Conservation (phyloP, 2,797 vertebrate species). For the Hipposideros larvatus region DNA sequence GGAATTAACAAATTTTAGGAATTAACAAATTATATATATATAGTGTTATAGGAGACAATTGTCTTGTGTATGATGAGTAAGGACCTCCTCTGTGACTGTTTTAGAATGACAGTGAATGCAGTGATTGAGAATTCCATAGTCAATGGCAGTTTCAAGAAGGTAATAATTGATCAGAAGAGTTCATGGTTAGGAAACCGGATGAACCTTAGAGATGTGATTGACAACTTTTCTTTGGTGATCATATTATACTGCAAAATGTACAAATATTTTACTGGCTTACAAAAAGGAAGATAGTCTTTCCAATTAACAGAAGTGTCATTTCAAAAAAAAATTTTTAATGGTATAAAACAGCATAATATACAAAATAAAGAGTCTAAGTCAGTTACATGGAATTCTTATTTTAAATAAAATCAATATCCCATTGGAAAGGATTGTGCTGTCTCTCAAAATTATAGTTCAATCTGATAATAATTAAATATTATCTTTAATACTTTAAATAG, state of each 20-base stretch:
- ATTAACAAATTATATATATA: neutral
- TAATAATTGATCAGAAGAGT: neutral
- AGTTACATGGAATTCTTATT: neutral
- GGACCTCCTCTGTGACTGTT: neutral
- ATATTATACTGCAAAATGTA: neutral
- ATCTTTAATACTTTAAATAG: neutral
- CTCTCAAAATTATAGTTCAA: neutral
- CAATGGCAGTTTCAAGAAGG: neutral
- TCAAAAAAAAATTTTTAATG: neutral
- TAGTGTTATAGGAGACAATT: accelerated
- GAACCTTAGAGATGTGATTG: neutral
- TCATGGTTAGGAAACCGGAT: neutral
- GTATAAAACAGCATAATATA: neutral
- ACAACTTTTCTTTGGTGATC: neutral
- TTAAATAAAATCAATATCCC: neutral
- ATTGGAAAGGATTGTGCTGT: neutral
- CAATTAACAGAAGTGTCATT: neutral
- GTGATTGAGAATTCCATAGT: neutral
- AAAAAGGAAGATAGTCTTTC: neutral
- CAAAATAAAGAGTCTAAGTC: neutral
- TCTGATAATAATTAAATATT: neutral
- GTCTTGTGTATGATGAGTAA: neutral
- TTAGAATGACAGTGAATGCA: no score
- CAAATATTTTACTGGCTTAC: neutral
- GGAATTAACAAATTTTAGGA: neutral